A percentile compares a stretch with the other conserved stretches of the same genome.
These are phyloP conservation scores for Hippasteria phrygiana DNA, from an alignment of 53 echinoderm and acorn worm species.

Conservation along the genomic window DNA sequence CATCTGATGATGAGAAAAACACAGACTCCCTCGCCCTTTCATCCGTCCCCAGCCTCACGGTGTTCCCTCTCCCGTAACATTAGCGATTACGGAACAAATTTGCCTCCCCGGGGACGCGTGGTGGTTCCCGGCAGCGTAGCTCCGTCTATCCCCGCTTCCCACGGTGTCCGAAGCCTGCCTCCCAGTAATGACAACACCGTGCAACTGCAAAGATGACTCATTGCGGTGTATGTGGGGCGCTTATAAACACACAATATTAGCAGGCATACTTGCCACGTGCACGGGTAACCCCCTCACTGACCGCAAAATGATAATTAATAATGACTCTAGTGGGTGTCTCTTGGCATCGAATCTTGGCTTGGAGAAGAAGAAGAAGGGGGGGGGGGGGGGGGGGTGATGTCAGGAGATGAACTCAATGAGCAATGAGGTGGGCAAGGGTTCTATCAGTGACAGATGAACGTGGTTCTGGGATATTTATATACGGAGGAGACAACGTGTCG, in stretches of 20 bases:
- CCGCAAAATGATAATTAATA: constrained; percentile 5
- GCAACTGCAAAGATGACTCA: constrained; percentile 22
- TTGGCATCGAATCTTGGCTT: not conserved
- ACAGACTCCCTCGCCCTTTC: not conserved
- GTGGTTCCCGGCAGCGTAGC: not conserved
- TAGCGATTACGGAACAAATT: constrained; percentile 39
- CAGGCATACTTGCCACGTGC: constrained; percentile 9
- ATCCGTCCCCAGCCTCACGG: not conserved
- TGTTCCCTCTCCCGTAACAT: constrained; percentile 38
- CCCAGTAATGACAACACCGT: constrained; percentile 23
- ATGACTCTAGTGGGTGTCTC: not conserved
- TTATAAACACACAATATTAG: constrained; percentile 27
- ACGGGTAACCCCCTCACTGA: constrained; percentile 14
- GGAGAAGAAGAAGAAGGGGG: not conserved
- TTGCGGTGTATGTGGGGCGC: not conserved
- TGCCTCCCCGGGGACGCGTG: not conserved
- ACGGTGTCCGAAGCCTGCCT: not conserved
- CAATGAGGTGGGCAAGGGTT: not conserved
- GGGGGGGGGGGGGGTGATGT: constrained; percentile 6
- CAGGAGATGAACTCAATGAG: not conserved
- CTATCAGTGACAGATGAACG: not conserved
- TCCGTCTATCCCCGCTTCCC: not conserved
- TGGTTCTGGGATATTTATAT: not conserved
- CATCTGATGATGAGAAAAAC: not conserved
- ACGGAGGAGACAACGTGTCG: constrained; percentile 11